Evolutionary conservation across 2,888 invertebrate species (phyloP).

Genomic region (Homarus gammarus): DNA sequence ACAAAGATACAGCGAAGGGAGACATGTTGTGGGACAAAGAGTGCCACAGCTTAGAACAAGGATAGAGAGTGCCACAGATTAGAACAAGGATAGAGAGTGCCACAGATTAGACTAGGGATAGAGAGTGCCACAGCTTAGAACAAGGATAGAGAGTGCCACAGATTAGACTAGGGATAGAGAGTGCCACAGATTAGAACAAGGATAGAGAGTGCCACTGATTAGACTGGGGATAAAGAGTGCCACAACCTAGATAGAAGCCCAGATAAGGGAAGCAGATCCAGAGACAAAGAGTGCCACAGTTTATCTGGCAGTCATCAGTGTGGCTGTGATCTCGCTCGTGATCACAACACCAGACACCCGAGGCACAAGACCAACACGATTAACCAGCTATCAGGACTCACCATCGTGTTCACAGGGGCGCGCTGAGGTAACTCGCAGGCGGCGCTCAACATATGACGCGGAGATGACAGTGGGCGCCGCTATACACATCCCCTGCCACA

Average conservation of each 20-base stretch:
- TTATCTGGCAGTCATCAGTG: background rate
- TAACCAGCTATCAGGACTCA: background rate
- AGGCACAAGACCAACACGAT: background rate
- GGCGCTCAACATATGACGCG: background rate
- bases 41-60: too few relatives aligned
- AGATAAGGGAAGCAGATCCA: too few relatives aligned
- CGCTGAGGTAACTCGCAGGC: background rate
- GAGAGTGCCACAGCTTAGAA: background rate
- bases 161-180: too few relatives aligned
- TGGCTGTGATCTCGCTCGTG: background rate
- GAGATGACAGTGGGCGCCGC: background rate
- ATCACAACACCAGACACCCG: conserved; percentile 7
- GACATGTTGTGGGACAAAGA: too few relatives aligned
- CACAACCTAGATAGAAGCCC: too few relatives aligned
- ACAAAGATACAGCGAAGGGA: too few relatives aligned
- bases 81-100: too few relatives aligned
- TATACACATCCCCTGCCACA: background rate
- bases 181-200: too few relatives aligned
- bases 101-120: background rate
- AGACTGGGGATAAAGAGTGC: background rate
- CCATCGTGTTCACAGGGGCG: background rate
- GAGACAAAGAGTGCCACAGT: too few relatives aligned
- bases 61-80: too few relatives aligned
- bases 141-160: background rate
- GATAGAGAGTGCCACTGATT: too few relatives aligned